Evolutionary conservation across 1,140 invertebrate species (phyloP).

Genomic region (Scaptomyza montana): DNA sequence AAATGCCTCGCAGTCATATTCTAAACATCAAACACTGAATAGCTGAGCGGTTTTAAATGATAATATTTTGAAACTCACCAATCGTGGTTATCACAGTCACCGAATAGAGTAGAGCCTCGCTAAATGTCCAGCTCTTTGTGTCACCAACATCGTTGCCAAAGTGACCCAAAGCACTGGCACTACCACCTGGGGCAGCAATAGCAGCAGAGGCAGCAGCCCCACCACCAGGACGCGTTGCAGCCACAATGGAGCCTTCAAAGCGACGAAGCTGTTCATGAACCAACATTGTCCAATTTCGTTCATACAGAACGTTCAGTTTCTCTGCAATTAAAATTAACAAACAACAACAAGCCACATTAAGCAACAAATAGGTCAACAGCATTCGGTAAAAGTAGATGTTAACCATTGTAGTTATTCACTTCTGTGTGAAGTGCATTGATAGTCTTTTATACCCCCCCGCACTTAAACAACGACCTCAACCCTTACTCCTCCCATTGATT

Average conservation of each 20-base stretch:
- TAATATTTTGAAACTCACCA: constrained; percentile 85
- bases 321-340: constrained; percentile 84
- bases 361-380: constrained; percentile 30
- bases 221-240: constrained; percentile 86
- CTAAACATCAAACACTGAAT: constrained; percentile 42
- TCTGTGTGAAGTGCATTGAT: constrained; percentile 26
- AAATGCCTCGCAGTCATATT: constrained; percentile 17
- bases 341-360: background rate
- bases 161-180: constrained; percentile 60
- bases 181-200: constrained; percentile 32
- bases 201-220: constrained; percentile 51
- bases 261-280: constrained; percentile 90
- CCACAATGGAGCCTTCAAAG: constrained; percentile 91
- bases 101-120: constrained; percentile 91
- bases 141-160: constrained; percentile 67
- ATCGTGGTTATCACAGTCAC: constrained; percentile 94
- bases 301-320: constrained; percentile 91
- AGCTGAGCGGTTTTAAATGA: constrained; percentile 42
- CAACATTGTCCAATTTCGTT: constrained; percentile 91
- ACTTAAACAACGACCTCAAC: background rate
- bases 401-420: constrained; percentile 48
- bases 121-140: constrained; percentile 88
- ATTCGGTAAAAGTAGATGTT: constrained; percentile 6
- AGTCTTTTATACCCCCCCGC: constrained; percentile 13
- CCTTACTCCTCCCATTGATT: constrained; percentile 16